These are phyloP conservation scores for Rhagium mordax DNA, from an alignment of 2,888 invertebrate species.

Conservation along the genomic window DNA sequence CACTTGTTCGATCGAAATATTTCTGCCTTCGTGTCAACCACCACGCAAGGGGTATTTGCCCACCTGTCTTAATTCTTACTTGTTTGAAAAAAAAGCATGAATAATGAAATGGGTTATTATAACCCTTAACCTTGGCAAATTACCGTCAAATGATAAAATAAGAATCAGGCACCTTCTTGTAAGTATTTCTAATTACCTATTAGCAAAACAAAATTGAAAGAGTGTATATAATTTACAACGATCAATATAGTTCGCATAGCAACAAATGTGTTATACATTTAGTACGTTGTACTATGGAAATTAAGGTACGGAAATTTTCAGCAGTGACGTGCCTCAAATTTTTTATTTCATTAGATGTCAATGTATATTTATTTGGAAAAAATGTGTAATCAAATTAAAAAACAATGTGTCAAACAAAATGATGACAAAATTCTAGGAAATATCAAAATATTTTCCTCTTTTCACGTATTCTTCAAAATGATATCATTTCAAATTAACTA, in stretches of 20 bases:
- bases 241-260: conserved; percentile 26
- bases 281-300: conserved; percentile 19
- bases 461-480: no score
- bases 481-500: no score
- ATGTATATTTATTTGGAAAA: not conserved
- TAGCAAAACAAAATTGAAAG: not conserved
- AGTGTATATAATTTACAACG: not conserved
- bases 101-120: not conserved
- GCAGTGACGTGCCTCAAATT: not conserved
- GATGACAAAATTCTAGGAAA: no score
- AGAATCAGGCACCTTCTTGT: not conserved
- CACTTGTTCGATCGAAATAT: conserved; percentile 17
- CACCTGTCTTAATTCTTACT: not conserved
- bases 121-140: not conserved
- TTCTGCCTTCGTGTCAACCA: conserved; percentile 9
- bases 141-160: not conserved
- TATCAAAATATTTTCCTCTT: no score
- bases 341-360: not conserved
- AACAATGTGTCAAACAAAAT: no score
- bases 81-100: not conserved
- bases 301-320: not conserved
- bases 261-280: no score
- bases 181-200: not conserved
- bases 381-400: not conserved
- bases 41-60: not conserved